Percentiles rank a stretch among this genome's conserved stretches.
phyloP scores from a whole-genome alignment of 92 coral and sea anemone species.

The Actinostola sp. region DNA sequence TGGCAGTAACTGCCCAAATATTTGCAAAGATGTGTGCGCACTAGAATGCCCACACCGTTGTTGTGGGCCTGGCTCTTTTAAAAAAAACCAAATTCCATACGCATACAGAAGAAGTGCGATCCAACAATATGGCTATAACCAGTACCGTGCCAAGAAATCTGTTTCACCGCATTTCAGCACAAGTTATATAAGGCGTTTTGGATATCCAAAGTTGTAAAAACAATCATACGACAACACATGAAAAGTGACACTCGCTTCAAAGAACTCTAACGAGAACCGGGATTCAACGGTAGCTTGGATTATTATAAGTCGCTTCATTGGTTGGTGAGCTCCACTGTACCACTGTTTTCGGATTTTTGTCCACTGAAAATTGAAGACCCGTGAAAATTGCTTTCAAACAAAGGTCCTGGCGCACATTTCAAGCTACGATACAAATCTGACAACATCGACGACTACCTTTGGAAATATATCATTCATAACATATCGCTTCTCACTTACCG shows the following conservation, averaged over 20 bases:
- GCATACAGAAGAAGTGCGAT: conserved; percentile 4
- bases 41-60: conserved; percentile 94
- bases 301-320: no score
- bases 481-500: no score
- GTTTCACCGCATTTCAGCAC: conserved; percentile 45
- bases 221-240: conserved; percentile 36
- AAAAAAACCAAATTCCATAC: conserved; percentile 42
- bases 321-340: no score
- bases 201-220: conserved; percentile 48
- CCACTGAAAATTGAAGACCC: no score
- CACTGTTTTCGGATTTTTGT: no score
- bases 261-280: background rate
- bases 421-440: no score
- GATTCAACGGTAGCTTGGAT: no score
- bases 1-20: conserved; percentile 61
- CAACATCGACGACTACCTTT: no score
- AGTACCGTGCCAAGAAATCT: conserved; percentile 29
- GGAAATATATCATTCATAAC: no score
- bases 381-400: no score
- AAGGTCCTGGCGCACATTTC: no score
- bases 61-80: conserved; percentile 88
- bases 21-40: conserved; percentile 86
- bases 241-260: background rate
- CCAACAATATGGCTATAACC: conserved; percentile 6
- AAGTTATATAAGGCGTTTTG: conserved; percentile 72